phyloP scores from a whole-genome alignment of 2,888 invertebrate genomes.

The Clistopyga incitator region DNA sequence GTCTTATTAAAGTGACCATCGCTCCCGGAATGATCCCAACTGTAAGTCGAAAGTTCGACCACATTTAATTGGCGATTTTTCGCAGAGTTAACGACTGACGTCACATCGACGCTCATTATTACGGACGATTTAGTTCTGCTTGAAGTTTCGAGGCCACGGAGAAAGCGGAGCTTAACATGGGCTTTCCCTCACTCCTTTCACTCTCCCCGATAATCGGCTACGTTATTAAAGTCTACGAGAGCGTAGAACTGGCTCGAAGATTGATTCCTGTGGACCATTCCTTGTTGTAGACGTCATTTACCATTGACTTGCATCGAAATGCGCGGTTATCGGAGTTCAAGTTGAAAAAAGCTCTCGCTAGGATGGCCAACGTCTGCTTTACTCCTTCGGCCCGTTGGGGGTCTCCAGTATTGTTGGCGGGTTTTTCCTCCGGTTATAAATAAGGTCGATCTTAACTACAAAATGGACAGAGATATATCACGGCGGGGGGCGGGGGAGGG shows the following conservation, averaged over 20 bases:
- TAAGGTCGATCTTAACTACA: slow-evolving; percentile 75
- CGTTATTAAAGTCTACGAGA: slow-evolving; percentile 18
- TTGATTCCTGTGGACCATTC: too few relatives aligned
- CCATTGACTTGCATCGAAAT: slow-evolving; percentile 46
- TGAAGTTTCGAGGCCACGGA: neutral
- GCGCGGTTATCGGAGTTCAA: slow-evolving; percentile 26
- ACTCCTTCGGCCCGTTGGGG: neutral
- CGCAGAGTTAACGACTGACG: neutral
- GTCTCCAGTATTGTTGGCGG: slow-evolving; percentile 26
- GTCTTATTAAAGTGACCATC: neutral
- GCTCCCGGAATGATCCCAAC: neutral
- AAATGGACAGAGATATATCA: slow-evolving; percentile 80
- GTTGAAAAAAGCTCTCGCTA: neutral
- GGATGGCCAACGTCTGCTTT: neutral
- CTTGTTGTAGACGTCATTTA: too few relatives aligned
- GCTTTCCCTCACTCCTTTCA: neutral
- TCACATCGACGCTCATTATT: slow-evolving; percentile 19
- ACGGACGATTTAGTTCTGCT: slow-evolving; percentile 28
- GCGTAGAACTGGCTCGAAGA: too few relatives aligned
- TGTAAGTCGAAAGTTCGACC: neutral
- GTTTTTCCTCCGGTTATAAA: slow-evolving; percentile 67
- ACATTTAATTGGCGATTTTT: neutral
- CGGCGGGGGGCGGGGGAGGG: slow-evolving; percentile 72
- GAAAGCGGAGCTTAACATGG: neutral
- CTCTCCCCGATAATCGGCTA: slow-evolving; percentile 26